Conservation (phyloP, 2,113 vertebrate genomes). For the Verasper variegatus region DNA sequence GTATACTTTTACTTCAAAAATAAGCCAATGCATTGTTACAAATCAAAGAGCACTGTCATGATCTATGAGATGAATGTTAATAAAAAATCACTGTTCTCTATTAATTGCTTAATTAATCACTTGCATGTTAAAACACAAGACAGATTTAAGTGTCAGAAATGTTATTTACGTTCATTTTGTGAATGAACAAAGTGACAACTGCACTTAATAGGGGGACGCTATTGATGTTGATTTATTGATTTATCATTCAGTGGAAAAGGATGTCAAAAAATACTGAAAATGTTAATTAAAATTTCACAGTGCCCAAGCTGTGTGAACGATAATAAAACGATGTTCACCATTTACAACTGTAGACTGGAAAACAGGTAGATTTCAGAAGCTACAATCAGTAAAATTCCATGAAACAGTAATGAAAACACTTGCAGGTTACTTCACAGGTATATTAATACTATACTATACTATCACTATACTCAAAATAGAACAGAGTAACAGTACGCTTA, state of each 20-base stretch:
- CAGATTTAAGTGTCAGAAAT: neutral
- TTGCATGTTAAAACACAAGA: neutral
- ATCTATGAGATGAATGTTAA: neutral
- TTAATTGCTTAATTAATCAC: neutral
- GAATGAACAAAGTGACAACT: neutral
- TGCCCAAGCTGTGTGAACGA: no score
- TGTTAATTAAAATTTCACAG: neutral
- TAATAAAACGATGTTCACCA: neutral
- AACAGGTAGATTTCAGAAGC: neutral
- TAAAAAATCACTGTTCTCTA: neutral
- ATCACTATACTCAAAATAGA: no score
- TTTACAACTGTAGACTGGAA: neutral
- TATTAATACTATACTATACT: no score
- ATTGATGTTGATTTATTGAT: neutral
- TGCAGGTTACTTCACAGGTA: no score
- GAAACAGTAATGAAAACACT: no score
- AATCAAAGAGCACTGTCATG: neutral
- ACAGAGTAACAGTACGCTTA: no score
- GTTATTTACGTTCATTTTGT: no score
- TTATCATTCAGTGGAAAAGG: neutral
- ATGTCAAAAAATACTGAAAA: neutral
- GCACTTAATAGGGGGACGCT: neutral
- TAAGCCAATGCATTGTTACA: neutral
- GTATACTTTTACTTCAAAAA: no score
- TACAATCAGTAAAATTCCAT: neutral